A percentile compares a stretch with the other conserved stretches of the same genome.
phyloP scores from a whole-genome alignment of 2,797 vertebrate species.

The Nannoperca obscura region DNA sequence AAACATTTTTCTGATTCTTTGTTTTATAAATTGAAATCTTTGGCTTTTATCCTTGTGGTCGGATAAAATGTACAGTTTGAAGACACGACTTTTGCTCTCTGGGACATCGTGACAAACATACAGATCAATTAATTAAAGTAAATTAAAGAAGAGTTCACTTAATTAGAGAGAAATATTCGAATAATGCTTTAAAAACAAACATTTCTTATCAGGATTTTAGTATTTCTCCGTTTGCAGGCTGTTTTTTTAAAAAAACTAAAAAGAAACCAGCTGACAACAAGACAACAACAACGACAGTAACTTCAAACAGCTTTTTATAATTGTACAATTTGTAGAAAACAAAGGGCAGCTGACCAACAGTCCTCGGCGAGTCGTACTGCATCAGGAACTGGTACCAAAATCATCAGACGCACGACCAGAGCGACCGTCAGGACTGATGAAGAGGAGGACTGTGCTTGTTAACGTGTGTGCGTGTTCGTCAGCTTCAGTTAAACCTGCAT shows the following conservation, averaged over 20 bases:
- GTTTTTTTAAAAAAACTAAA: too few species aligned
- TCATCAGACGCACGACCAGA: slow-evolving; percentile 63
- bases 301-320: slow-evolving; percentile 74
- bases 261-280: too few species aligned
- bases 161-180: too few species aligned
- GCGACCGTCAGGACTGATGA: slow-evolving; percentile 80
- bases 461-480: slow-evolving; percentile 40
- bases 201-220: too few species aligned
- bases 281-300: slow-evolving; percentile 16
- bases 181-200: too few species aligned
- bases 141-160: too few species aligned
- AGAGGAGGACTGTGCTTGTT: slow-evolving; percentile 55
- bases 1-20: not conserved
- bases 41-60: not conserved
- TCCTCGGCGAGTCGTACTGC: slow-evolving; percentile 78
- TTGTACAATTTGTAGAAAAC: slow-evolving; percentile 82
- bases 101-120: not conserved
- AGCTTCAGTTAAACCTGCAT: not conserved
- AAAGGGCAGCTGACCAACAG: slow-evolving; percentile 74
- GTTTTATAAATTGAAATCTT: not conserved
- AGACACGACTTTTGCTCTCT: not conserved
- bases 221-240: too few species aligned
- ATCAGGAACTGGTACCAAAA: slow-evolving; percentile 80
- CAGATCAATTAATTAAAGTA: not conserved
- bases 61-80: not conserved